Conservation (phyloP, 2,888 invertebrate genomes). For the Sarcophaga subvicina region DNA sequence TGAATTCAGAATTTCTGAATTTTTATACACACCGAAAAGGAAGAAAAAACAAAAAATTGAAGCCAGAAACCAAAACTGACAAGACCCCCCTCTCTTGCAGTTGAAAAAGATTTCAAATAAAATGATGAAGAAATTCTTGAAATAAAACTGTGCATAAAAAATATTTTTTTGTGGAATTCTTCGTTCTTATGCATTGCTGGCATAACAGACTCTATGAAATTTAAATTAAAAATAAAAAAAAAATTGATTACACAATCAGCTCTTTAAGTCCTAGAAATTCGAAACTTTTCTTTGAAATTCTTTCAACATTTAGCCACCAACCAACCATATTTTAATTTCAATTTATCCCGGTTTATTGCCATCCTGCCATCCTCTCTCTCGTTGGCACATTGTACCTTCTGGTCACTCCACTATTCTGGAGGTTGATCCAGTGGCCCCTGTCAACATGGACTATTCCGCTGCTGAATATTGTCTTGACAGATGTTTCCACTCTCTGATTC, state of each 20-base stretch:
- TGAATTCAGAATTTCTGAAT: conserved; percentile 10
- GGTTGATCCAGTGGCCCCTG: too few relatives aligned
- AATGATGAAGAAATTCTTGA: conserved; percentile 43
- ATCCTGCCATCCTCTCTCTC: too few relatives aligned
- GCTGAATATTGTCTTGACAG: too few relatives aligned
- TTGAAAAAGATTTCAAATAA: conserved; percentile 38
- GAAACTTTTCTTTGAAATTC: conserved; percentile 7
- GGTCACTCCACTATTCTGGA: too few relatives aligned
- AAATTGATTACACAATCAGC: neutral
- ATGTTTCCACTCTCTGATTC: too few relatives aligned
- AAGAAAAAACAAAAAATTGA: neutral
- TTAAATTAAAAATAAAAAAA: too few relatives aligned
- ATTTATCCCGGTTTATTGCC: too few relatives aligned
- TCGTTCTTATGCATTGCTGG: neutral
- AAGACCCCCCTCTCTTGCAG: neutral
- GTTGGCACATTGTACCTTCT: too few relatives aligned
- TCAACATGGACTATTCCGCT: too few relatives aligned
- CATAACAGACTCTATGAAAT: too few relatives aligned
- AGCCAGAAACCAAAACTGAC: neutral
- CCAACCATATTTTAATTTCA: too few relatives aligned
- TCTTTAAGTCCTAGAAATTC: neutral
- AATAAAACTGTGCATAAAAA: conserved; percentile 26
- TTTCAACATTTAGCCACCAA: neutral
- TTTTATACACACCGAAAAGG: neutral
- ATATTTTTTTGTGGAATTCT: conserved; percentile 19